Evolutionary conservation across 2,797 vertebrate genomes (phyloP).

Genomic region (Graptemys geographica): DNA sequence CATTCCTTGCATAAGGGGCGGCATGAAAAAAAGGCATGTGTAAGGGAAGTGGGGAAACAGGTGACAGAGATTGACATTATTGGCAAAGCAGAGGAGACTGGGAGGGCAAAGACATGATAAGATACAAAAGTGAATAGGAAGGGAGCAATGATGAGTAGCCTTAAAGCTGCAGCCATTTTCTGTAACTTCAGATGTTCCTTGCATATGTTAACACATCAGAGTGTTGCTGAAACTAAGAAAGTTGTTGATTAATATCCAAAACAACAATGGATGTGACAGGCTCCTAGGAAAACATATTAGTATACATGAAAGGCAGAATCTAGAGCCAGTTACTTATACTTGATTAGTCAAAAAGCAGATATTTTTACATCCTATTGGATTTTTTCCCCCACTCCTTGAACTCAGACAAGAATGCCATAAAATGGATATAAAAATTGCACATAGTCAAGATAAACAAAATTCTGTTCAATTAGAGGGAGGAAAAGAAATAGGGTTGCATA

Average conservation of each 20-base stretch:
- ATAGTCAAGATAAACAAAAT: not conserved
- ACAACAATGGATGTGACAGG: not conserved
- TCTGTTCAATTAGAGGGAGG: not conserved
- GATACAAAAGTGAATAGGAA: not conserved
- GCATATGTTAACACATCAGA: constrained; percentile 18
- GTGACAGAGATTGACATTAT: not conserved
- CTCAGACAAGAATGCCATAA: not conserved
- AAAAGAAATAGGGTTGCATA: not conserved
- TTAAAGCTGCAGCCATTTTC: not conserved
- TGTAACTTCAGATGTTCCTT: not conserved
- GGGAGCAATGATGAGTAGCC: not conserved
- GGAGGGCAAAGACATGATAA: too few species aligned
- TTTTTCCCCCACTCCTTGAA: not conserved
- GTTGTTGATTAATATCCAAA: constrained; percentile 5
- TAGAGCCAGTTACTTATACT: not conserved
- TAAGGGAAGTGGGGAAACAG: not conserved
- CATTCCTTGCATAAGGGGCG: too few species aligned
- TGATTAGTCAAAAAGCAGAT: not conserved
- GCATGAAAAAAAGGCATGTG: not conserved
- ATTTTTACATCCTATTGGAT: not conserved
- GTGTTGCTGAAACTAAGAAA: not conserved
- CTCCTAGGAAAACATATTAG: not conserved
- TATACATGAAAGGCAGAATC: not conserved
- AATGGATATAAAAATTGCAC: not conserved
- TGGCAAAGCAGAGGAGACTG: not conserved